Percentiles rank a stretch among this genome's conserved stretches.
These are phyloP conservation scores for Pteruthius melanotis DNA, from an alignment of 2,113 vertebrate genomes.

Conservation along the genomic window DNA sequence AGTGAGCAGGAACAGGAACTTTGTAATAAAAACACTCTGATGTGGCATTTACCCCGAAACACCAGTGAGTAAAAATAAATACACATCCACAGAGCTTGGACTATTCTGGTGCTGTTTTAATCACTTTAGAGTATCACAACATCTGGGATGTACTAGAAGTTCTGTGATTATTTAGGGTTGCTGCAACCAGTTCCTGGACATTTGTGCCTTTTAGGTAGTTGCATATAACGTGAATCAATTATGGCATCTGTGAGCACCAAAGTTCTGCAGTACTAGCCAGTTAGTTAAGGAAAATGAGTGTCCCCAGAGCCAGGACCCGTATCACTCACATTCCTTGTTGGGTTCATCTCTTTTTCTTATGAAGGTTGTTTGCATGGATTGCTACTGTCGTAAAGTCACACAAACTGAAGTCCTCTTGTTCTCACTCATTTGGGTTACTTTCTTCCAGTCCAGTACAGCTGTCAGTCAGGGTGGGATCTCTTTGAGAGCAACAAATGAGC, in stretches of 20 bases:
- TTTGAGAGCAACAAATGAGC: constrained; percentile 69
- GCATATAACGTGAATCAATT: accelerated
- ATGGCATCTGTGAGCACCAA: not conserved
- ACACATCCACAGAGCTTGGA: not conserved
- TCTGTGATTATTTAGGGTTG: not conserved
- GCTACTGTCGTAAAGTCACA: constrained; percentile 25
- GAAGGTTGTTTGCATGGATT: not conserved
- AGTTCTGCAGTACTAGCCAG: not conserved
- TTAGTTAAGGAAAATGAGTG: not conserved
- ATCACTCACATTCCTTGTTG: not conserved
- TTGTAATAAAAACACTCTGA: constrained; percentile 50
- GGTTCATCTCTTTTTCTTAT: constrained; percentile 1
- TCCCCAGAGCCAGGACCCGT: not conserved
- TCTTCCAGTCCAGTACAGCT: constrained; percentile 52
- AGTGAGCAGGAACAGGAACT: constrained; percentile 38
- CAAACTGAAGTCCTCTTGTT: constrained; percentile 39
- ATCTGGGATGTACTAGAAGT: not conserved
- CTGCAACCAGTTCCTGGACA: not conserved
- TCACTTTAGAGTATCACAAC: not conserved
- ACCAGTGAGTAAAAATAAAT: constrained; percentile 37
- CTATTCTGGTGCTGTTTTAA: not conserved
- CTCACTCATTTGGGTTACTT: constrained; percentile 38
- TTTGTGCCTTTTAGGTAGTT: not conserved
- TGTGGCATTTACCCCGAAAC: constrained; percentile 33
- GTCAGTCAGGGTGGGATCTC: constrained; percentile 42